Evolutionary conservation across 2,888 invertebrate genomes (phyloP).

Genomic region (Drosophila antonietae): DNA sequence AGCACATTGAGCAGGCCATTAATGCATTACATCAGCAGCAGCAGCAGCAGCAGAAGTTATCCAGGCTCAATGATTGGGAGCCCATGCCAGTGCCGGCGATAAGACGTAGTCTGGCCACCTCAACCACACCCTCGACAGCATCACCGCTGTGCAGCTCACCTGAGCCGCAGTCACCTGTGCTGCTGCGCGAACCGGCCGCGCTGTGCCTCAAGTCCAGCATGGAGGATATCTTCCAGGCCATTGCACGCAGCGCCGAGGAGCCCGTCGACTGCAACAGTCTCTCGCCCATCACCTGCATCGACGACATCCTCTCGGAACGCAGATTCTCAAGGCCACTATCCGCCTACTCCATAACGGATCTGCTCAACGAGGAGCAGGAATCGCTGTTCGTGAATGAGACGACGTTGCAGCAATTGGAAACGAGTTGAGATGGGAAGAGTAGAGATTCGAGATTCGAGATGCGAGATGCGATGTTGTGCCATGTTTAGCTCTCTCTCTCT

Average conservation of each 20-base stretch:
- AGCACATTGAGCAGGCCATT: constrained; percentile 78
- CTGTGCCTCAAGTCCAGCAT: constrained; percentile 81
- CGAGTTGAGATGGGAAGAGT: constrained; percentile 1
- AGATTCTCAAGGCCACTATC: constrained; percentile 83
- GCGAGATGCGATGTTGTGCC: constrained; percentile 16
- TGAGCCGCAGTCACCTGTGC: constrained; percentile 63
- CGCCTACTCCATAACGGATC: constrained; percentile 84
- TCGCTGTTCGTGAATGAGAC: constrained; percentile 71
- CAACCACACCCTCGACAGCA: constrained; percentile 79
- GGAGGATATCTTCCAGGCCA: constrained; percentile 83
- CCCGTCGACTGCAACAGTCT: constrained; percentile 61
- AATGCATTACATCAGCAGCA: background rate
- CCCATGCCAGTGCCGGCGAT: constrained; percentile 50
- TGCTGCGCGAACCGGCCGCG: constrained; percentile 67
- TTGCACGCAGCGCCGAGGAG: constrained; percentile 80
- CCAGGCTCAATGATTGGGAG: constrained; percentile 54
- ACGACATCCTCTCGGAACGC: constrained; percentile 83
- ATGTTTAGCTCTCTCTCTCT: constrained; percentile 1
- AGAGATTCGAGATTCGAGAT: background rate
- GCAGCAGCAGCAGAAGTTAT: background rate
- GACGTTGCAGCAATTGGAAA: constrained; percentile 54
- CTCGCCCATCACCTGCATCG: constrained; percentile 82
- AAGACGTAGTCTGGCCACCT: constrained; percentile 66
- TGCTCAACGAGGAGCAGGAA: constrained; percentile 82
- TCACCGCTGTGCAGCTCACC: constrained; percentile 76